A percentile compares a stretch with the other conserved stretches of the same genome.
Evolutionary conservation across 1,140 invertebrate species (phyloP).

Genomic region (Camponotus vicinus): DNA sequence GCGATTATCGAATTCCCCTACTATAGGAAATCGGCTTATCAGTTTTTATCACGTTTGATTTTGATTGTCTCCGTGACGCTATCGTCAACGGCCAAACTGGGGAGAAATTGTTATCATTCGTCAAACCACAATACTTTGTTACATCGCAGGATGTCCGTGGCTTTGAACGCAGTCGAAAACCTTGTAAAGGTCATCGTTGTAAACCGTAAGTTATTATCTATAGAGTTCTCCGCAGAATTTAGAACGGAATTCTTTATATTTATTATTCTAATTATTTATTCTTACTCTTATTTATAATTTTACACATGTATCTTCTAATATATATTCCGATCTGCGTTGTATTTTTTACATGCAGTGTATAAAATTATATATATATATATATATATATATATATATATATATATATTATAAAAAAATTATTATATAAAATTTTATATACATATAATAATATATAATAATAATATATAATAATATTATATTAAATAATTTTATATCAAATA

Average conservation of each 20-base stretch:
- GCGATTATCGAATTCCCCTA: constrained; percentile 8
- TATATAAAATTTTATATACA: no score
- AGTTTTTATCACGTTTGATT: constrained; percentile 38
- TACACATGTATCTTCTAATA: neutral
- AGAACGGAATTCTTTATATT: neutral
- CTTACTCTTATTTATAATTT: no score
- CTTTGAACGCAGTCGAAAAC: neutral
- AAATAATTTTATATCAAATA: no score
- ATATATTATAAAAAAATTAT: no score
- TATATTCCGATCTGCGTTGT: no score
- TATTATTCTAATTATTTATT: neutral
- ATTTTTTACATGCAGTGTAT: no score
- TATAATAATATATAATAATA: no score
- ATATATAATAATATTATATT: no score
- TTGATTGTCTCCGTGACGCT: neutral
- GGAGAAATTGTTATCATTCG: neutral
- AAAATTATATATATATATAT: no score
- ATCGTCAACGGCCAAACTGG: neutral
- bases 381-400: no score
- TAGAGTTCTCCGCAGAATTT: neutral
- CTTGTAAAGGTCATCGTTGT: neutral
- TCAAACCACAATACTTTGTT: neutral
- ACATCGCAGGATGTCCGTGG: constrained; percentile 6
- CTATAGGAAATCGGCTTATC: neutral
- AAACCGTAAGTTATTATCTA: constrained; percentile 17